phyloP scores from a whole-genome alignment of 1,140 invertebrate species.

The Lordiphosa stackelbergi region DNA sequence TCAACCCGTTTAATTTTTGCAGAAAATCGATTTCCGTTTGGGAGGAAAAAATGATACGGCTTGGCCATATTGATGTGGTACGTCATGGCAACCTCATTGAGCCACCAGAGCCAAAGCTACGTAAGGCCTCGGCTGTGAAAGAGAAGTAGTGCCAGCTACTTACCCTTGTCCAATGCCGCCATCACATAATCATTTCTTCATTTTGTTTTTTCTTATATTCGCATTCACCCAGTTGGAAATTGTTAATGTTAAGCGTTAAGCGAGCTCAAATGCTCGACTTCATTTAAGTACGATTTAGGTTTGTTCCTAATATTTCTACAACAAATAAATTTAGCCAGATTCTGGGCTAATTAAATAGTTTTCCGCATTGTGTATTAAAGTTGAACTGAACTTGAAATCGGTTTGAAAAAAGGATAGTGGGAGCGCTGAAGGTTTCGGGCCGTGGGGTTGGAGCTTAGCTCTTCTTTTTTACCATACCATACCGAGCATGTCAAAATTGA shows the following conservation, averaged over 20 bases:
- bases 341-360: constrained; percentile 42
- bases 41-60: constrained; percentile 79
- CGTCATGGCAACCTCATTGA: constrained; percentile 77
- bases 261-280: constrained; percentile 18
- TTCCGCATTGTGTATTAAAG: constrained; percentile 38
- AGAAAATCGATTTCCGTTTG: constrained; percentile 77
- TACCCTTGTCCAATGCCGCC: not conserved
- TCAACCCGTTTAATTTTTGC: constrained; percentile 30
- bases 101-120: constrained; percentile 59
- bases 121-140: constrained; percentile 42
- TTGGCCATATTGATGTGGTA: constrained; percentile 79
- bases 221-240: constrained; percentile 18
- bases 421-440: too few relatives aligned
- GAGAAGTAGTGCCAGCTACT: constrained; percentile 36
- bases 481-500: too few relatives aligned
- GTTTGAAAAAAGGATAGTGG: too few relatives aligned
- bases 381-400: constrained; percentile 2
- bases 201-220: constrained; percentile 21
- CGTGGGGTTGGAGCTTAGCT: too few relatives aligned
- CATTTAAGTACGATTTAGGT: constrained; percentile 26
- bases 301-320: constrained; percentile 17
- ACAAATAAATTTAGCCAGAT: constrained; percentile 20
- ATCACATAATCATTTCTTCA: constrained; percentile 39
- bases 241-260: constrained; percentile 37
- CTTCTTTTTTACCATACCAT: too few relatives aligned